Base-by-base conservation (phyloP, 1,140 invertebrate genomes). In the Batillaria attramentaria region DNA sequence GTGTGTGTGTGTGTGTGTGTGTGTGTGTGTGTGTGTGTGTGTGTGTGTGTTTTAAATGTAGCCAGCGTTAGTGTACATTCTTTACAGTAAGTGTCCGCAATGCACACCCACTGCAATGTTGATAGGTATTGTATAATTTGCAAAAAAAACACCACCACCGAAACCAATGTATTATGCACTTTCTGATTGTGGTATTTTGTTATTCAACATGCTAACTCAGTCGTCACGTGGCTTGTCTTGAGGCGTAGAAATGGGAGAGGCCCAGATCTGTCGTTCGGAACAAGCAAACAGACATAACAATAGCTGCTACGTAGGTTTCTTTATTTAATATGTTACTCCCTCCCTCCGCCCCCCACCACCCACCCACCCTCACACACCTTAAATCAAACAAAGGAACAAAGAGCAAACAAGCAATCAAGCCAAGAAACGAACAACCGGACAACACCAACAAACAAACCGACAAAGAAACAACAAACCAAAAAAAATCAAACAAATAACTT, bases 1-100 rank as follows among this genome's bases (percentile, higher is more conserved):
- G 46, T 50, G 46, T 50, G 46, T 50, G 46, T 50, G 46, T 50
- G 46, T 50, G 46, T 50, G 46, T 50, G 46, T 50, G 46, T 50
- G 46, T 50, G 46, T 50, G 46, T 50, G 46, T 50, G 46, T 50
- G 46, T 50, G 46, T 50, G 46, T 50, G 46, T 50, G 46, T 50
- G 46, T 50, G 46, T 50, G 46, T 50, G 46, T 50, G 46, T 50
- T 8, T 50, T 13, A 50, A 50, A 13, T 50, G 24, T 50, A 24
- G 10, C 24, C 46, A 10, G 24, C 24, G 46, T 50, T 24, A 50
- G 10, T 50, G 10, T 50, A 24, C 46, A 10, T 50, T 13, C 10
- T 13, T 24, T 24, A 50, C 46, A 50, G 46, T 24, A 10, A 50
- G 10, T 50, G 10, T 10, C 46, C 10, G 24, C 46, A 24, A 50